Percentiles rank a stretch among this genome's conserved stretches.
Conservation (phyloP, 2,888 invertebrate species). For the Euzophera pinguis region DNA sequence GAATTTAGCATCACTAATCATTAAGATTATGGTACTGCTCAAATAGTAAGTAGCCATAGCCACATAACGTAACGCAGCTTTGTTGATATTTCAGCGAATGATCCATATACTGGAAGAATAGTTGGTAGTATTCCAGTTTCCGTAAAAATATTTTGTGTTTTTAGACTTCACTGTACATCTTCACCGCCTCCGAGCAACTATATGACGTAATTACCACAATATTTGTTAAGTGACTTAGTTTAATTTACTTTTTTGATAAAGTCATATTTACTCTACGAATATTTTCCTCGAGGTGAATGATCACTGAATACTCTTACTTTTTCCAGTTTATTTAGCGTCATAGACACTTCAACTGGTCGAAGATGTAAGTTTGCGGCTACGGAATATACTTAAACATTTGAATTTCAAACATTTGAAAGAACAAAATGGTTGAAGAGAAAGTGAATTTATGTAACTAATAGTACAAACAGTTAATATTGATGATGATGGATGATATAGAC, state of each 20-base stretch:
- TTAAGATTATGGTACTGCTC: too few relatives aligned
- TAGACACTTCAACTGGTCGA: not conserved
- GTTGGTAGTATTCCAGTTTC: not conserved
- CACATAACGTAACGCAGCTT: too few relatives aligned
- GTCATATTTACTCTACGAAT: conserved; percentile 1
- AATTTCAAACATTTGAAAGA: conserved; percentile 13
- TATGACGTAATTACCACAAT: not conserved
- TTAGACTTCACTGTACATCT: not conserved
- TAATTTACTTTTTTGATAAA: conserved; percentile 1
- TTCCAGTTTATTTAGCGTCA: conserved; percentile 1
- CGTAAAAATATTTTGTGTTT: not conserved
- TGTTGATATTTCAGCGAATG: not conserved
- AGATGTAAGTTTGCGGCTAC: not conserved
- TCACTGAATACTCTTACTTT: conserved; percentile 2
- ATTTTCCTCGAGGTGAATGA: conserved; percentile 3
- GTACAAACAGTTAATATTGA: conserved; percentile 62
- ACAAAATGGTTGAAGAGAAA: conserved; percentile 48
- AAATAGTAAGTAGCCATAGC: too few relatives aligned
- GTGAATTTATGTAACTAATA: conserved; percentile 64
- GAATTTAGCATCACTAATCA: too few relatives aligned
- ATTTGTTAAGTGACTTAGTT: not conserved
- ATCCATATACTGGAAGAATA: not conserved
- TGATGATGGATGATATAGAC: conserved; percentile 46
- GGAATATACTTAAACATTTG: too few relatives aligned
- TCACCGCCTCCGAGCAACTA: not conserved